Conservation (phyloP, 2,888 invertebrate species). For the Torymus auratus region DNA sequence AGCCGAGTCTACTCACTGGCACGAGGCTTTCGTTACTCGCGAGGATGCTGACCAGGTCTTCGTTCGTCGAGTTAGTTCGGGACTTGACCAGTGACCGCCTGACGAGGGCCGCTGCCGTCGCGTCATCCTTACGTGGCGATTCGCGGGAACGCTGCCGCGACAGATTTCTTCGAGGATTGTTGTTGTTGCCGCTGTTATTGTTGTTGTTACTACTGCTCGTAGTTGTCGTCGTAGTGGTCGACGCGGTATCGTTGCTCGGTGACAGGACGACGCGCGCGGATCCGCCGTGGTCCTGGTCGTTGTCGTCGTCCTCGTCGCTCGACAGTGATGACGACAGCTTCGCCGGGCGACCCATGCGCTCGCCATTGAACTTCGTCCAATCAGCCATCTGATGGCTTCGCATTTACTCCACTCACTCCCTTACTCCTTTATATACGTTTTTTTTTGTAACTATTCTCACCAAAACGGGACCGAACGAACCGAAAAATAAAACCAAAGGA, state of each 20-base stretch:
- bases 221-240: not conserved
- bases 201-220: slow-evolving; percentile 46
- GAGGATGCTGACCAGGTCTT: slow-evolving; percentile 58
- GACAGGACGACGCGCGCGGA: not conserved
- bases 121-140: slow-evolving; percentile 44
- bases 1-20: slow-evolving; percentile 54
- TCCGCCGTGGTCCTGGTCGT: not conserved
- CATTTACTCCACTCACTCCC: no score
- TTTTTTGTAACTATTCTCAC: no score
- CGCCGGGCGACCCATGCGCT: slow-evolving; percentile 23
- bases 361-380: slow-evolving; percentile 71
- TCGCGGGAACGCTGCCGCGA: slow-evolving; percentile 16
- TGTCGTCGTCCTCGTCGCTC: slow-evolving; percentile 47
- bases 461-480: no score
- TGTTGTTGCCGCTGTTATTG: not conserved
- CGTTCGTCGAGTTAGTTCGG: slow-evolving; percentile 5
- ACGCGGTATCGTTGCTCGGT: not conserved
- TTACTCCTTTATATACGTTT: no score
- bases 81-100: slow-evolving; percentile 16
- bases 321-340: slow-evolving; percentile 50
- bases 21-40: slow-evolving; percentile 55
- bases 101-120: not conserved
- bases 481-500: no score
- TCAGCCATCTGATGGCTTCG: slow-evolving; percentile 68
- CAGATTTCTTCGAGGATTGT: not conserved